phyloP scores from a whole-genome alignment of 2,888 invertebrate genomes.

The Resseliella maxima region DNA sequence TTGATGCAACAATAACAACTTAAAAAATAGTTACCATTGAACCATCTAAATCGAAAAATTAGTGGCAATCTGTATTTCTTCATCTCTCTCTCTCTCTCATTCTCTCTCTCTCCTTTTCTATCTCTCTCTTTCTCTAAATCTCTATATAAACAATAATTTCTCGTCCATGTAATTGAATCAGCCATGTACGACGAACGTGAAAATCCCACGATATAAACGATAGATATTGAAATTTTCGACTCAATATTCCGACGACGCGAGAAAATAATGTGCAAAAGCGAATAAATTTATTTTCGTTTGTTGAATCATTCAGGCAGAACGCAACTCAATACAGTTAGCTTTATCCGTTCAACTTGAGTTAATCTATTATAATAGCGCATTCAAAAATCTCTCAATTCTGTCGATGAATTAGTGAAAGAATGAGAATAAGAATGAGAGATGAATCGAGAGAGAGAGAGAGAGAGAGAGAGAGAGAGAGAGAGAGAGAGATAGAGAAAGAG shows the following conservation, averaged over 20 bases:
- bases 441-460: too few species aligned
- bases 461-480: too few species aligned
- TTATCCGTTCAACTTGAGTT: conserved; percentile 55
- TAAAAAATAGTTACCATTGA: not conserved
- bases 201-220: conserved; percentile 25
- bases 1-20: not conserved
- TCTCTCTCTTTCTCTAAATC: too few species aligned
- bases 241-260: not conserved
- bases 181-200: conserved; percentile 19
- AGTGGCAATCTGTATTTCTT: not conserved
- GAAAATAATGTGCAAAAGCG: conserved; percentile 52
- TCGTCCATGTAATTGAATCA: conserved; percentile 53
- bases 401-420: not conserved
- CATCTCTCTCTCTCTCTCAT: too few species aligned
- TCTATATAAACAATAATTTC: conserved; percentile 10
- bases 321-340: conserved; percentile 18
- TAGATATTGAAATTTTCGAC: conserved; percentile 2
- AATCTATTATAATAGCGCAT: conserved; percentile 36
- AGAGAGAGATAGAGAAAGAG: too few species aligned
- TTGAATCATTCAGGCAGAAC: conserved; percentile 45
- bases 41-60: not conserved
- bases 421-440: too few species aligned
- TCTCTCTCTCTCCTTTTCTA: too few species aligned
- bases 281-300: conserved; percentile 53
- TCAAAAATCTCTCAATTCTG: not conserved